Conservation (phyloP, 2,888 invertebrate genomes). For the Stenoptilia bipunctidactyla region DNA sequence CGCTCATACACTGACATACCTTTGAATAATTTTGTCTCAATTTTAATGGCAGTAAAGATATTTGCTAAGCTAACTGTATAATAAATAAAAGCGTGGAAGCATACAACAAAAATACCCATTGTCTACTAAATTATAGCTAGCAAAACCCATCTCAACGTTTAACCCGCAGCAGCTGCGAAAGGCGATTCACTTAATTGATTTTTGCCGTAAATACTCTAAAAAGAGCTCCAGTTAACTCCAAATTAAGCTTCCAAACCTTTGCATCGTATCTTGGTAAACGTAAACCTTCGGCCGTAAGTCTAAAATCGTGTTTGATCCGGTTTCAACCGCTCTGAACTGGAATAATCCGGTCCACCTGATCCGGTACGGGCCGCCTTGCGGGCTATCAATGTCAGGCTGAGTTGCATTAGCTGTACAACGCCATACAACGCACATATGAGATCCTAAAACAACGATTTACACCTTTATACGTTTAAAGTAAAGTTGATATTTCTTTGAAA, state of each 20-base stretch:
- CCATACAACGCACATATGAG: too few species aligned
- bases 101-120: too few species aligned
- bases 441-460: too few species aligned
- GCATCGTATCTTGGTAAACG: slow-evolving; percentile 21
- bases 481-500: background rate
- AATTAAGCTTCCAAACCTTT: slow-evolving; percentile 35
- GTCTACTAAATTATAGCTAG: too few species aligned
- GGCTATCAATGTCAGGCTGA: slow-evolving; percentile 23
- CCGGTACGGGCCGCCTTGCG: slow-evolving; percentile 52
- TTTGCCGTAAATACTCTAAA: background rate
- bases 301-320: slow-evolving; percentile 53
- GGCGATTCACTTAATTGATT: too few species aligned
- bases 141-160: background rate
- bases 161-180: background rate
- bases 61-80: too few species aligned
- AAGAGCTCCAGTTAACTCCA: slow-evolving; percentile 16
- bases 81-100: too few species aligned
- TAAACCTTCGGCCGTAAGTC: slow-evolving; percentile 48
- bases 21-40: too few species aligned
- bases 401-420: slow-evolving; percentile 5
- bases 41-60: too few species aligned
- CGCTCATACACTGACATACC: too few species aligned
- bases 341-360: slow-evolving; percentile 66
- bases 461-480: too few species aligned
- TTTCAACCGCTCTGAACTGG: slow-evolving; percentile 49